Conservation (phyloP, 2,888 invertebrate species). For the Eristalinus sepulchralis region DNA sequence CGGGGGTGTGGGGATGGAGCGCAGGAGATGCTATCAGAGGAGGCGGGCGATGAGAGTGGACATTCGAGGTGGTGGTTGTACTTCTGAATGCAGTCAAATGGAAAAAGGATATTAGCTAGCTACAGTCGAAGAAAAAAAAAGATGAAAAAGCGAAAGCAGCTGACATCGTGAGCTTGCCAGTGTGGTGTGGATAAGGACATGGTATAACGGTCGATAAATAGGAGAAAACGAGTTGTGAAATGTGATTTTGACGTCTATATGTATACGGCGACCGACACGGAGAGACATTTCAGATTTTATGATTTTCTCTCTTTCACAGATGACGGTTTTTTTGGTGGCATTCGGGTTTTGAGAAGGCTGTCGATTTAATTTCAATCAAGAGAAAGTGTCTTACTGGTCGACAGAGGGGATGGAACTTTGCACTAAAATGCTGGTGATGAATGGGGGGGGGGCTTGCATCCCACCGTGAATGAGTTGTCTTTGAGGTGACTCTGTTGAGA, state of each 20-base stretch:
- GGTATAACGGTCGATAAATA: constrained; percentile 21
- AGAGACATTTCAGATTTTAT: constrained; percentile 16
- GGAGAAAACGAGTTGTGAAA: constrained; percentile 57
- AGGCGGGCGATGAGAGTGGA: neutral
- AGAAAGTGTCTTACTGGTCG: too few species aligned
- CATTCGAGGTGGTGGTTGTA: neutral
- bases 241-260: constrained; percentile 45
- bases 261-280: constrained; percentile 7
- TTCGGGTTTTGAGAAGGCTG: neutral
- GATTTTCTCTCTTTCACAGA: constrained; percentile 3
- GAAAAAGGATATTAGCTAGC: constrained; percentile 67
- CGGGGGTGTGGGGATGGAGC: constrained; percentile 5
- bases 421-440: too few species aligned
- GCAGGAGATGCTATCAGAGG: constrained; percentile 16
- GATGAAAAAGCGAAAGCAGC: neutral
- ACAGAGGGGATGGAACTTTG: too few species aligned
- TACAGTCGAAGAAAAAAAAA: neutral
- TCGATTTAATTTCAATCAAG: too few species aligned
- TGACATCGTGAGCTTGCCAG: neutral
- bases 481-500: too few species aligned
- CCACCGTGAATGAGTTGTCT: too few species aligned
- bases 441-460: too few species aligned
- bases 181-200: neutral
- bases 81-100: constrained; percentile 55
- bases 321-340: neutral